Conservation (phyloP, 2,888 invertebrate genomes). For the Drosophila paucipuncta region DNA sequence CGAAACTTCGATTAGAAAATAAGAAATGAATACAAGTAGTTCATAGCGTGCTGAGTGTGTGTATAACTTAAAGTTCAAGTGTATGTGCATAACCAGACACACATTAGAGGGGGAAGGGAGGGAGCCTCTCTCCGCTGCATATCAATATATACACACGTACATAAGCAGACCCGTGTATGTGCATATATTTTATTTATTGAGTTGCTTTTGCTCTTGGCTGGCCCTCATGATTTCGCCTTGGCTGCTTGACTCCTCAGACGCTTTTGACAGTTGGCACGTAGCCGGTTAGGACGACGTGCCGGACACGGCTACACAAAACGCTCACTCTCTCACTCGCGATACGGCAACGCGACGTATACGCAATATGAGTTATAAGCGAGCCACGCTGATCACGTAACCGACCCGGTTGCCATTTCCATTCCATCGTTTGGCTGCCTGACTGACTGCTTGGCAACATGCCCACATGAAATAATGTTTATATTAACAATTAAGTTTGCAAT, state of each 20-base stretch:
- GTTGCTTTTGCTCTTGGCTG: constrained; percentile 40
- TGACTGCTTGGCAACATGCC: background rate
- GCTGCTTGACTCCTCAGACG: constrained; percentile 24
- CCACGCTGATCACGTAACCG: constrained; percentile 70
- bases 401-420: constrained; percentile 24
- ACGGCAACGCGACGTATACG: constrained; percentile 53
- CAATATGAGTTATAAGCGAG: constrained; percentile 74
- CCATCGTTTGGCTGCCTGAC: background rate
- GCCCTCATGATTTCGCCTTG: constrained; percentile 20
- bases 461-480: constrained; percentile 62
- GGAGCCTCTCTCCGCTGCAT: background rate
- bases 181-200: constrained; percentile 65
- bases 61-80: constrained; percentile 10
- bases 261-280: constrained; percentile 58
- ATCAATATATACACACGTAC: background rate
- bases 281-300: constrained; percentile 37
- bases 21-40: background rate
- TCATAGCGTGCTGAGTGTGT: background rate
- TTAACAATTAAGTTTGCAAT: constrained; percentile 60
- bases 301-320: constrained; percentile 34
- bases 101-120: background rate
- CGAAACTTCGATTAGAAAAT: background rate
- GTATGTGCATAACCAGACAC: background rate
- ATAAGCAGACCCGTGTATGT: background rate
- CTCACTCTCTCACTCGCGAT: constrained; percentile 13